Evolutionary conservation across 2,797 vertebrate species (phyloP).

Genomic region (Tadarida brasiliensis): DNA sequence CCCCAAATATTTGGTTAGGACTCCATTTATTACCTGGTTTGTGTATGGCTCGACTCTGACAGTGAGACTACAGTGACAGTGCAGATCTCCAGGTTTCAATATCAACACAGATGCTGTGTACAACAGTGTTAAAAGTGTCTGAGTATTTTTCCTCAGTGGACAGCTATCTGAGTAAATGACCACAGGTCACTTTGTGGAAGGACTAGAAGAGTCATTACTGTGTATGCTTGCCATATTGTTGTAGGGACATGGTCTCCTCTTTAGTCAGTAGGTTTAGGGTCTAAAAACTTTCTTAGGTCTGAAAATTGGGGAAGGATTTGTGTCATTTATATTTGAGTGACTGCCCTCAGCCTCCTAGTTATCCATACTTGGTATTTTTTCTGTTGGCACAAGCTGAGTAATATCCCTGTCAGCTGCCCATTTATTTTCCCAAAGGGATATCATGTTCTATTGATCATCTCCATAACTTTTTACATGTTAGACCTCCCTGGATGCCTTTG

Average conservation of each 20-base stretch:
- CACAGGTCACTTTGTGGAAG: neutral
- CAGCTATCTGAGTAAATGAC: neutral
- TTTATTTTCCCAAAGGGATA: too few species aligned
- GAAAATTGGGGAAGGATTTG: too few species aligned
- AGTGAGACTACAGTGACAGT: neutral
- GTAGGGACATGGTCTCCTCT: neutral
- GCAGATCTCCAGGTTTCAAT: neutral
- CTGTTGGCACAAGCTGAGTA: too few species aligned
- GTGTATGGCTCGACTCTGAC: neutral
- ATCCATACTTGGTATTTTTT: too few species aligned
- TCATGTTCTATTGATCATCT: too few species aligned
- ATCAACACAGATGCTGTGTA: neutral
- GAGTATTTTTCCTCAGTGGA: neutral
- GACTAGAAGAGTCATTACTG: neutral
- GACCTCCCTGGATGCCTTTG: too few species aligned
- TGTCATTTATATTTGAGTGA: too few species aligned
- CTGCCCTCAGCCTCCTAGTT: too few species aligned
- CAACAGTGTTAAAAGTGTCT: neutral
- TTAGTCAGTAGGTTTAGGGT: neutral
- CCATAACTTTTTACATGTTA: too few species aligned
- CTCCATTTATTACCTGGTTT: neutral
- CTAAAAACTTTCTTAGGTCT: neutral
- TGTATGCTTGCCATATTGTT: neutral
- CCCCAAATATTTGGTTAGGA: neutral
- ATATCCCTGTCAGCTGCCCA: too few species aligned